Percentiles rank a stretch among this genome's conserved stretches.
Conservation (phyloP, 2,888 invertebrate species). For the Salpingus planirostris region DNA sequence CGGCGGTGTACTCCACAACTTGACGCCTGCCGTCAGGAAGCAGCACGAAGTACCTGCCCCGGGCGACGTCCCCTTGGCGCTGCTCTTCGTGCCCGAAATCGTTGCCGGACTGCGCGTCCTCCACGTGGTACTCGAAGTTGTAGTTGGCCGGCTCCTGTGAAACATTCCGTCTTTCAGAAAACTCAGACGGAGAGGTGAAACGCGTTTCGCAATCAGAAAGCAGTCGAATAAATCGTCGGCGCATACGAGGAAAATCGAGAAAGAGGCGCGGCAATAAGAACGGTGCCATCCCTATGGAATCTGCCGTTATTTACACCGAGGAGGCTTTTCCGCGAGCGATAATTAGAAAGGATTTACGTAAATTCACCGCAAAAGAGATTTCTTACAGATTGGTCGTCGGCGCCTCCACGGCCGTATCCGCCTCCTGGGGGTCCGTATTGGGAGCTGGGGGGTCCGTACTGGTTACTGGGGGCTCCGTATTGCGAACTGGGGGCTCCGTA, state of each 20-base stretch:
- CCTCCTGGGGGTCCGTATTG: conserved; percentile 19
- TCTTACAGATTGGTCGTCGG: conserved; percentile 36
- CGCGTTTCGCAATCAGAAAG: no score
- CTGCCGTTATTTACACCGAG: no score
- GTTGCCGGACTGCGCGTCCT: conserved; percentile 55
- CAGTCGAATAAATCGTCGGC: no score
- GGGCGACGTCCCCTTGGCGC: conserved; percentile 57
- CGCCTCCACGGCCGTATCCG: conserved; percentile 11
- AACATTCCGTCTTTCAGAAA: no score
- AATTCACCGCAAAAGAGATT: background rate
- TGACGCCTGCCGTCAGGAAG: conserved; percentile 60
- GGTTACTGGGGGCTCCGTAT: conserved; percentile 25
- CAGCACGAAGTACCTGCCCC: conserved; percentile 58
- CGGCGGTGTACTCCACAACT: conserved; percentile 57
- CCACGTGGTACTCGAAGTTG: conserved; percentile 59
- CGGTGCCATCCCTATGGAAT: no score
- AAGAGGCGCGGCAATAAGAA: no score
- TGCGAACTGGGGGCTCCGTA: conserved; percentile 24
- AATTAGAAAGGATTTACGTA: no score
- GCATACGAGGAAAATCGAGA: no score
- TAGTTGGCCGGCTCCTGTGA: conserved; percentile 48
- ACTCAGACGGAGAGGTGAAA: no score
- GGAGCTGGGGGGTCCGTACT: conserved; percentile 21
- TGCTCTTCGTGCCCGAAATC: conserved; percentile 61
- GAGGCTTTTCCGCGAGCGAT: no score